These are phyloP conservation scores for Leptopilina clavipes DNA, from an alignment of 1,140 invertebrate genomes.

Conservation along the genomic window DNA sequence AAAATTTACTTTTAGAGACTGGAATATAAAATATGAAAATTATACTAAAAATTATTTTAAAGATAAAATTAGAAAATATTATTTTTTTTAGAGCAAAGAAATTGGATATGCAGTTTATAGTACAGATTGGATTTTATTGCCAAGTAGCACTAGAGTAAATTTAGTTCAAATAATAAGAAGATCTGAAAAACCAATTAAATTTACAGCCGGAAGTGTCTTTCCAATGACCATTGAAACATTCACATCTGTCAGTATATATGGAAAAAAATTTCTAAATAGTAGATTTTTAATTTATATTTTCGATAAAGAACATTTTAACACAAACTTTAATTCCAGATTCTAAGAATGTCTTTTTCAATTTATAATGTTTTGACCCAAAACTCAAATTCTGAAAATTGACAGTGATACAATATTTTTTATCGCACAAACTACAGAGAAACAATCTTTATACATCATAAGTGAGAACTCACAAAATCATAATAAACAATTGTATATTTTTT, in stretches of 20 bases:
- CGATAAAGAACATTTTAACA: neutral
- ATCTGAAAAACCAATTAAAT: conserved; percentile 12
- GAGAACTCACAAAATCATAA: neutral
- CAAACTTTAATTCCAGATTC: neutral
- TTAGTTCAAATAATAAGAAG: conserved; percentile 8
- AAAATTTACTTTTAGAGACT: no score
- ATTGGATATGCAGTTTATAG: conserved; percentile 17
- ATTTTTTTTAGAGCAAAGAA: conserved; percentile 3
- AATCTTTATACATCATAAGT: neutral
- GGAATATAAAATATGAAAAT: no score
- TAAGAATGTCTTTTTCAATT: conserved; percentile 21
- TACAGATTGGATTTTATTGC: neutral
- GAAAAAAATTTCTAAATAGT: neutral
- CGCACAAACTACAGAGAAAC: neutral
- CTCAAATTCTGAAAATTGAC: neutral
- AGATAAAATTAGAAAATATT: neutral
- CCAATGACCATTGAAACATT: conserved; percentile 26
- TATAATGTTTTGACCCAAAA: neutral
- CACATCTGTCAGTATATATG: neutral
- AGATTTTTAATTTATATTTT: no score
- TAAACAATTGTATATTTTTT: no score
- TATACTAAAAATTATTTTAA: no score
- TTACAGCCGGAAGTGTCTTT: neutral
- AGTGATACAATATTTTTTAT: neutral
- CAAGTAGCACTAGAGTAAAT: neutral